Percentiles rank a stretch among this genome's conserved stretches.
phyloP scores from a whole-genome alignment of 2,113 vertebrate species.

The Pachypanchax playfairii region DNA sequence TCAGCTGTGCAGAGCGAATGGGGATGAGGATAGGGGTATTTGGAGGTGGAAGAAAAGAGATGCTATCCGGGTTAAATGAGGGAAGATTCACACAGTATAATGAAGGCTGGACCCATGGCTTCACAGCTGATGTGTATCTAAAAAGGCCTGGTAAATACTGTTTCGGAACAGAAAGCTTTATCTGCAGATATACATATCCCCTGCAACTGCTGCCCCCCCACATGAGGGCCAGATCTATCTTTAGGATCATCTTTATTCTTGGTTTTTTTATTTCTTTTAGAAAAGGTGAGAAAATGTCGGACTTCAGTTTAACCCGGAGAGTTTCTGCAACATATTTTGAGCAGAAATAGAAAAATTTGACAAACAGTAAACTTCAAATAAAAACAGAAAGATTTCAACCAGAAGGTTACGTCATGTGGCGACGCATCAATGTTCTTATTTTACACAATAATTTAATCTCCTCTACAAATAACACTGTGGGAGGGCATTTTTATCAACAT shows the following conservation, averaged over 20 bases:
- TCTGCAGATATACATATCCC: slow-evolving; percentile 84
- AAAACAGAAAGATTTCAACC: background rate
- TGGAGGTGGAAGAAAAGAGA: slow-evolving; percentile 79
- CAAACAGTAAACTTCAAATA: background rate
- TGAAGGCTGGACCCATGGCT: slow-evolving; percentile 79
- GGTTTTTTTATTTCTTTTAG: slow-evolving; percentile 57
- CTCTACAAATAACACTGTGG: too few species aligned
- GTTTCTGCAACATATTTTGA: slow-evolving; percentile 31
- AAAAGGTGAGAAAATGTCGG: slow-evolving; percentile 61
- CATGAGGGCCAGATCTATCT: slow-evolving; percentile 80
- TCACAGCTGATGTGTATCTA: slow-evolving; percentile 81
- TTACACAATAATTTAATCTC: too few species aligned
- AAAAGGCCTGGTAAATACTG: slow-evolving; percentile 81
- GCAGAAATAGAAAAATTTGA: slow-evolving; percentile 14
- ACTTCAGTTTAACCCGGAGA: slow-evolving; percentile 62
- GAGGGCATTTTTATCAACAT: too few species aligned
- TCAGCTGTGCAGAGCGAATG: slow-evolving; percentile 69
- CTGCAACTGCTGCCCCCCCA: slow-evolving; percentile 76
- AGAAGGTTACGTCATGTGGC: background rate
- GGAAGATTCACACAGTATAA: slow-evolving; percentile 83
- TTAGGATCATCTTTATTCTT: slow-evolving; percentile 73
- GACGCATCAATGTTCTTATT: too few species aligned
- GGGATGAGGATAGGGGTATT: slow-evolving; percentile 76
- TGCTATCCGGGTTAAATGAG: slow-evolving; percentile 82
- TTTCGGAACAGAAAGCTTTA: slow-evolving; percentile 80